A percentile compares a stretch with the other conserved stretches of the same genome.
Conservation (phyloP, 2,113 vertebrate genomes). For the Edolisoma coerulescens region DNA sequence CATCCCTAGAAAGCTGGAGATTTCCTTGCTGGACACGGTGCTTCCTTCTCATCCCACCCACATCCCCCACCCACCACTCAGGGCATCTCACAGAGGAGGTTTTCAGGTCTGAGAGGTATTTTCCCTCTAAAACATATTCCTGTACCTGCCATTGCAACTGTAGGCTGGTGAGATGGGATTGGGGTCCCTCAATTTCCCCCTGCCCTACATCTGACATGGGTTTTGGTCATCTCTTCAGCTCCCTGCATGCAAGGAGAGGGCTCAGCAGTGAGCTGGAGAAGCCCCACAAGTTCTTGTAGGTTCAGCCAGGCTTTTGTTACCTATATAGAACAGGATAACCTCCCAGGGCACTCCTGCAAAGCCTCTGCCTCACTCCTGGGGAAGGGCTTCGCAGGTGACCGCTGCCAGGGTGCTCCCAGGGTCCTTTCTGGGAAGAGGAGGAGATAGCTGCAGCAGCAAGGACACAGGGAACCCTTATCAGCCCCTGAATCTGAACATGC, state of each 20-base stretch:
- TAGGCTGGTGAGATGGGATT: neutral
- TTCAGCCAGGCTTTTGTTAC: neutral
- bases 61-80: neutral
- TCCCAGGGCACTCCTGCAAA: neutral
- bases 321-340: neutral
- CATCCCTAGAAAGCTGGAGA: neutral
- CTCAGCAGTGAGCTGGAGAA: neutral
- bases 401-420: neutral
- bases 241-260: neutral
- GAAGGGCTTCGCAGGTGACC: neutral
- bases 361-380: neutral
- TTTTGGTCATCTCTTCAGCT: neutral
- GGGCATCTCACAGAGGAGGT: neutral
- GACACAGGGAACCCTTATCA: neutral
- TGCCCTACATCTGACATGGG: too few species aligned
- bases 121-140: neutral
- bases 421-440: neutral
- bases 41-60: neutral
- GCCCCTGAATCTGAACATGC: neutral
- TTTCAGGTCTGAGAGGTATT: neutral
- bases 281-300: neutral
- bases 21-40: neutral
- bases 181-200: neutral
- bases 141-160: neutral
- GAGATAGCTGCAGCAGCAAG: neutral